Base-by-base conservation (phyloP, 2,113 vertebrate species). In the Hippolais icterina region DNA sequence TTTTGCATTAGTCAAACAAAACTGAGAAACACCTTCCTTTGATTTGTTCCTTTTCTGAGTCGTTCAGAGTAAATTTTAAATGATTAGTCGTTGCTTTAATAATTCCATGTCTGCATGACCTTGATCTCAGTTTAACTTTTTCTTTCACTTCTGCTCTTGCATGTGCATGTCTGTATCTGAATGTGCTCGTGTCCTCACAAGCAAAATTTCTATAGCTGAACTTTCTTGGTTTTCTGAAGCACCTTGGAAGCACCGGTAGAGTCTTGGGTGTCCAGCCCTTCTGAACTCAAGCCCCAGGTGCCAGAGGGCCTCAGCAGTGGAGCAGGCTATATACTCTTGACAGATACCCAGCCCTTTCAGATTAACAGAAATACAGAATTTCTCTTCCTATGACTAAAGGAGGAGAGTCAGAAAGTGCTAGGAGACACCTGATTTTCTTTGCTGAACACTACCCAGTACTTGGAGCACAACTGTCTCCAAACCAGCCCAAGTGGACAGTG, bases 1-100 rank as follows among this genome's bases (percentile, higher is more conserved):
- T 81, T 94, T 76, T 83, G 10, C 50, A 66, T 83, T 59, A 87
- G 47, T 89, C 83, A 76, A 93, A 93, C 22, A 74, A 76, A 94
- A 82, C 20, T 17, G 24, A 82, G 53, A 93, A 92, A 85, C 19
- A 52, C 17, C n/a, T 83, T 69, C 21, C 23, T 81, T 85, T 59
- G 66, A 28, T 91, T 92, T 64, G 31, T 78, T 75, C 57, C 13
- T 59, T 79, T 78, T 90, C 41, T 39, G 35, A 41, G 69, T 27
- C 22, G 12, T 72, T 83, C 37, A 65, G 79, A 63, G 52, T 52
- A 94, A 84, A 79, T 71, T 41, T 47, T 72, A 82, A 61, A 89
- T 82, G 12, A 56, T 33, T 76, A 81, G 60, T 33, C 0, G 0
- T 70, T 60, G 44, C 35, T 93, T 88, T 83, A 90, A 39, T 92